Percentiles rank a stretch among this genome's conserved stretches.
These are phyloP conservation scores for Alloscopus bannaensis DNA, from an alignment of 2,888 invertebrate genomes.

Conservation along the genomic window DNA sequence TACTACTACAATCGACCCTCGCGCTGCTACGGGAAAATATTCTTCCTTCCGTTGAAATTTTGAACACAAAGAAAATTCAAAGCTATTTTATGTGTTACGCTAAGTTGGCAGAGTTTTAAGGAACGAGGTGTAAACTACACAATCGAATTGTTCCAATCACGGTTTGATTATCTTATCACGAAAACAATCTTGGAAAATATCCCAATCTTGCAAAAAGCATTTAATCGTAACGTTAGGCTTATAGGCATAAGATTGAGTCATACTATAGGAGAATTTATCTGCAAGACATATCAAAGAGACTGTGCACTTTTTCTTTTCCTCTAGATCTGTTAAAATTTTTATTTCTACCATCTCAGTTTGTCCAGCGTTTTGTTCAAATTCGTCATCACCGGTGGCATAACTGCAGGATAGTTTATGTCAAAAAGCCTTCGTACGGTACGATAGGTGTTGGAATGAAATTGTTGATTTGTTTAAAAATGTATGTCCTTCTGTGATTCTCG, in stretches of 20 bases:
- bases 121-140: constrained; percentile 21
- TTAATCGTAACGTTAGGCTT: constrained; percentile 45
- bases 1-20: too few relatives aligned
- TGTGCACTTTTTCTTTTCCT: constrained; percentile 57
- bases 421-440: constrained; percentile 1
- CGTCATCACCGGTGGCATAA: constrained; percentile 41
- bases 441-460: constrained; percentile 22
- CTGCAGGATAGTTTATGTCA: constrained; percentile 53
- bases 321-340: constrained; percentile 59
- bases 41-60: constrained; percentile 7
- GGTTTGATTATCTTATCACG: neutral
- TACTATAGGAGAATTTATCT: constrained; percentile 32
- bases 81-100: too few relatives aligned
- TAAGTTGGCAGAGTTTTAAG: neutral
- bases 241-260: constrained; percentile 58
- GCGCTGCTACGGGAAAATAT: too few relatives aligned
- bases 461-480: constrained; percentile 39
- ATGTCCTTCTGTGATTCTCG: constrained; percentile 61
- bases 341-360: constrained; percentile 50
- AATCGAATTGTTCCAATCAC: constrained; percentile 51
- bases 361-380: constrained; percentile 25
- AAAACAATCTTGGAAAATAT: constrained; percentile 50
- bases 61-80: constrained; percentile 1
- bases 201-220: constrained; percentile 58
- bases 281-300: constrained; percentile 67